These are phyloP conservation scores for Nibea albiflora DNA, from an alignment of 2,113 vertebrate species.

Conservation along the genomic window DNA sequence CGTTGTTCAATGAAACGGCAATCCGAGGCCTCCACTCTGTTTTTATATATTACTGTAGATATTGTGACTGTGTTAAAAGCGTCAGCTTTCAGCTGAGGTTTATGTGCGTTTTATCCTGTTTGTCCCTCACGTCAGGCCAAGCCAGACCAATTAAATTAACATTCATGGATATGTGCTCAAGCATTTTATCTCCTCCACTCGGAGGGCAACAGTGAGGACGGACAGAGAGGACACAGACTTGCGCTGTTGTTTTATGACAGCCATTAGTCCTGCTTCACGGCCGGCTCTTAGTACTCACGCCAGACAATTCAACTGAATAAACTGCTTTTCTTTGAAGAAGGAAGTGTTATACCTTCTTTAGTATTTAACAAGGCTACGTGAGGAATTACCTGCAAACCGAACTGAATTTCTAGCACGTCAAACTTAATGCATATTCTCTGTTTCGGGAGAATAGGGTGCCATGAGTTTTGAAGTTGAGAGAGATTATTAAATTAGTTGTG, in stretches of 20 bases:
- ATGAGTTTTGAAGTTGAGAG: too few relatives aligned
- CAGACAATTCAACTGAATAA: slow-evolving; percentile 27
- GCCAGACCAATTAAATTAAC: slow-evolving; percentile 67
- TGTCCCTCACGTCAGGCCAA: slow-evolving; percentile 47
- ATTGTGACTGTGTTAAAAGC: slow-evolving; percentile 35
- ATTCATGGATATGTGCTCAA: slow-evolving; percentile 59
- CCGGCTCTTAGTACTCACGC: slow-evolving; percentile 26
- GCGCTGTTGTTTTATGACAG: slow-evolving; percentile 64
- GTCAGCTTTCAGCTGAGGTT: slow-evolving; percentile 32
- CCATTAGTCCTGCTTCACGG: slow-evolving; percentile 63
- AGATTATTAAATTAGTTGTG: too few relatives aligned
- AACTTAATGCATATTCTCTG: neutral
- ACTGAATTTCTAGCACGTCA: neutral
- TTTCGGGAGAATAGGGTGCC: too few relatives aligned
- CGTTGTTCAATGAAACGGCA: slow-evolving; percentile 26
- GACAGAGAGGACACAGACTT: slow-evolving; percentile 64
- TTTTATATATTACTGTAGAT: slow-evolving; percentile 4
- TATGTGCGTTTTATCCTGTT: slow-evolving; percentile 53
- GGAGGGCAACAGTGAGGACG: slow-evolving; percentile 41
- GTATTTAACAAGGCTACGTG: neutral
- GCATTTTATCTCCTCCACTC: slow-evolving; percentile 61
- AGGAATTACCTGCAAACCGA: neutral
- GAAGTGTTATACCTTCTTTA: neutral
- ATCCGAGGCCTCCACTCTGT: neutral
- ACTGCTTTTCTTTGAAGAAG: neutral